A percentile compares a stretch with the other conserved stretches of the same genome.
Conservation (phyloP, 1,140 invertebrate species). For the Scaptomyza pallida region DNA sequence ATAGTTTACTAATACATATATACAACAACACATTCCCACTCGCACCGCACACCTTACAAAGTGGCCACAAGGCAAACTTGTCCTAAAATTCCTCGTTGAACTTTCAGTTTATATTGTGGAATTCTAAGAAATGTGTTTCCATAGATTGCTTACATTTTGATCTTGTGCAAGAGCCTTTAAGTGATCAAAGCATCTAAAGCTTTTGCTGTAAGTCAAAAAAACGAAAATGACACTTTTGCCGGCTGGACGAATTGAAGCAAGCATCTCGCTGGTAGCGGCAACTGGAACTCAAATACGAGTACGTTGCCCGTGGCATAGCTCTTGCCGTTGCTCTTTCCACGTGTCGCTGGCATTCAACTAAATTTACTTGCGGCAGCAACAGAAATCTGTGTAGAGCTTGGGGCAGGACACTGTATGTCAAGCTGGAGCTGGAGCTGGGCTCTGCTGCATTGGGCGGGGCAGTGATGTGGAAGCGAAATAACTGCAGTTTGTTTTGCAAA, state of each 20-base stretch:
- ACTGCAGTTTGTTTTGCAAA: conserved; percentile 56
- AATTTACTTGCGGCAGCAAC: conserved; percentile 48
- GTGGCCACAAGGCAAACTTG: not conserved
- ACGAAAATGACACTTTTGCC: conserved; percentile 13
- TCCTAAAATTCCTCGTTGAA: not conserved
- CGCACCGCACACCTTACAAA: conserved; percentile 22
- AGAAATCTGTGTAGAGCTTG: conserved; percentile 31
- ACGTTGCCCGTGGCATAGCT: conserved; percentile 12
- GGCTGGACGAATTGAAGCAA: conserved; percentile 46
- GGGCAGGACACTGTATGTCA: not conserved
- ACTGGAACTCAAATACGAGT: conserved; percentile 6
- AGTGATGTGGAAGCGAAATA: not conserved
- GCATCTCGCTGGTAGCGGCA: conserved; percentile 40
- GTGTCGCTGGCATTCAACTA: conserved; percentile 45
- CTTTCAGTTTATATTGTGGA: not conserved
- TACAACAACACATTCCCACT: conserved; percentile 9
- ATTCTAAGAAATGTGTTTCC: not conserved
- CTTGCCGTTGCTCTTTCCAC: conserved; percentile 4
- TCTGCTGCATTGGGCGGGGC: not conserved
- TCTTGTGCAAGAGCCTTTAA: too few species aligned
- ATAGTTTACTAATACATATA: conserved; percentile 6
- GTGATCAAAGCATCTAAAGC: too few species aligned
- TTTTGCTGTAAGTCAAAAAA: too few species aligned
- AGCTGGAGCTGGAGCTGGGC: not conserved
- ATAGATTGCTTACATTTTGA: too few species aligned